phyloP scores from a whole-genome alignment of 2,113 vertebrate genomes.

The Megalops atlanticus region DNA sequence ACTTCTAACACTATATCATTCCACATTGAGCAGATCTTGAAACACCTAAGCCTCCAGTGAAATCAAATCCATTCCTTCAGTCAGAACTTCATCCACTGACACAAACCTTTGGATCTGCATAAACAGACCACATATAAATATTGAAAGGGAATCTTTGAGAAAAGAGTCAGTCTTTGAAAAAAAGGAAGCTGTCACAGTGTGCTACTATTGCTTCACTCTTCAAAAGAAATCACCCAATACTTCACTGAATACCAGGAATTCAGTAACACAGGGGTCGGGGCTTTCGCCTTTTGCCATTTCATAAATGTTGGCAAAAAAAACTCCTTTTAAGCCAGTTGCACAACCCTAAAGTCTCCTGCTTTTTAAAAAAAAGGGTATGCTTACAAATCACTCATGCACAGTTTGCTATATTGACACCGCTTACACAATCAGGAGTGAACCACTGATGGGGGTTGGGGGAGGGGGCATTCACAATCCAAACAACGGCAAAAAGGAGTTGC shows the following conservation, averaged over 20 bases:
- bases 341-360: not conserved
- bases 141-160: not conserved
- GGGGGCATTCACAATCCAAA: not conserved
- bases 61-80: not conserved
- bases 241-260: constrained; percentile 1
- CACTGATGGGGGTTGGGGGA: no score
- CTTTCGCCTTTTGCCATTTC: not conserved
- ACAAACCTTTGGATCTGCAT: not conserved
- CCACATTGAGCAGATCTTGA: not conserved
- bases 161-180: no score
- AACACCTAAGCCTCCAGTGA: not conserved
- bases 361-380: constrained; percentile 8
- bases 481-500: not conserved
- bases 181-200: not conserved
- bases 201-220: not conserved
- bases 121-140: not conserved
- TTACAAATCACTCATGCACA: not conserved
- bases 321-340: not conserved
- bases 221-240: not conserved
- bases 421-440: constrained; percentile 13
- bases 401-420: not conserved
- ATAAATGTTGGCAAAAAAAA: not conserved
- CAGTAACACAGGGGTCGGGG: not conserved
- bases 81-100: not conserved
- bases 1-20: no score